A percentile compares a stretch with the other conserved stretches of the same genome.
Conservation (phyloP, 2,797 vertebrate genomes). For the Pseudochirops corinnae region DNA sequence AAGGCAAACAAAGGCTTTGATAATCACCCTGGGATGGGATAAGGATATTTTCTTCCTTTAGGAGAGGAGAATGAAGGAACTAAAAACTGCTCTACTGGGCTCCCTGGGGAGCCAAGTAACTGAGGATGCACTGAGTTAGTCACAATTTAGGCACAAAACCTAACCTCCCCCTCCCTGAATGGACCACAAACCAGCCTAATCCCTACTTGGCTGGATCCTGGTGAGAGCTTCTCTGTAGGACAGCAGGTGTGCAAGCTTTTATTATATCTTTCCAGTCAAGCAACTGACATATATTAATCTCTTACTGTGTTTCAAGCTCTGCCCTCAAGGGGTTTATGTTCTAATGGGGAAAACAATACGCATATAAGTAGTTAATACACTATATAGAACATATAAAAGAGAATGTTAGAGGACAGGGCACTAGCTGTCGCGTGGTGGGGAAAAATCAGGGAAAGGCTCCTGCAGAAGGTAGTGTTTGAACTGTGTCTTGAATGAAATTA, state of each 20-base stretch:
- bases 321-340: rapidly evolving
- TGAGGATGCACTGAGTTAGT: not conserved
- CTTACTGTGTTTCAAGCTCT: not conserved
- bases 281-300: not conserved
- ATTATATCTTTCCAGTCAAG: not conserved
- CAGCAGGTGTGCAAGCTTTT: not conserved
- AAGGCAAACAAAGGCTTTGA: not conserved
- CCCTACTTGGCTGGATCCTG: not conserved
- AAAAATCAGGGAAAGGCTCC: not conserved
- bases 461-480: not conserved
- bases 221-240: not conserved
- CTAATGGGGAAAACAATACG: not conserved
- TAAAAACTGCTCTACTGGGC: not conserved
- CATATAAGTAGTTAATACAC: not conserved
- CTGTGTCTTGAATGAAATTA: not conserved
- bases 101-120: not conserved
- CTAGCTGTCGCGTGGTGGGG: rapidly evolving
- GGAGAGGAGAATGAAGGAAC: not conserved
- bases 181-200: not conserved
- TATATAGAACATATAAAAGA: not conserved
- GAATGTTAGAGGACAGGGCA: not conserved
- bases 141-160: not conserved
- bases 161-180: not conserved
- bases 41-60: not conserved
- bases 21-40: not conserved